phyloP scores from a whole-genome alignment of 1,140 invertebrate species.

The Drosophila bipectinata region DNA sequence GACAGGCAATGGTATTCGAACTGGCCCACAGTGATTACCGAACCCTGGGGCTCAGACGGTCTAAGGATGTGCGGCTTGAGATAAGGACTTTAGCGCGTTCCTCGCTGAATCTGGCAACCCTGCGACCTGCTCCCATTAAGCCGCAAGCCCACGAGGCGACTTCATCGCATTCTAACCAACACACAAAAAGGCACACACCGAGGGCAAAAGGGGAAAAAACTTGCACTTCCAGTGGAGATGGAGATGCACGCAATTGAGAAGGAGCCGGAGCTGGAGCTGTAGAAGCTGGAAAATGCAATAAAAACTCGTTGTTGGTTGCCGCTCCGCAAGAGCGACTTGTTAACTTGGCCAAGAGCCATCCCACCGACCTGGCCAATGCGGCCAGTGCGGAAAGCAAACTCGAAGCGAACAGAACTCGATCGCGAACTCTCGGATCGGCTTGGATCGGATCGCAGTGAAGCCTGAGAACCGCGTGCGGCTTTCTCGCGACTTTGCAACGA shows the following conservation, averaged over 20 bases:
- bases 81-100: slow-evolving; percentile 28
- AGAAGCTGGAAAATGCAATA: slow-evolving; percentile 36
- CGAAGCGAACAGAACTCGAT: slow-evolving; percentile 70
- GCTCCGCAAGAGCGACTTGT: slow-evolving; percentile 10
- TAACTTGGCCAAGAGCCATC: slow-evolving; percentile 36
- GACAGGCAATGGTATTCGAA: slow-evolving; percentile 37
- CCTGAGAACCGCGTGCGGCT: slow-evolving; percentile 10
- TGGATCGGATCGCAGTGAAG: slow-evolving; percentile 15
- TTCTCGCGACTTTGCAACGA: slow-evolving; percentile 35
- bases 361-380: slow-evolving; percentile 14
- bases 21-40: background rate
- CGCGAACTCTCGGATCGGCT: slow-evolving; percentile 22
- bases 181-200: slow-evolving; percentile 5
- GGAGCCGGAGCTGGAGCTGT: slow-evolving; percentile 15
- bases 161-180: slow-evolving; percentile 52
- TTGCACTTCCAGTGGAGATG: slow-evolving; percentile 66
- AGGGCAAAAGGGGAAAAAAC: slow-evolving; percentile 45
- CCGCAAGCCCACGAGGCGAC: slow-evolving; percentile 18
- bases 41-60: background rate
- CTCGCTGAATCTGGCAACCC: slow-evolving; percentile 41
- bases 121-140: slow-evolving; percentile 46
- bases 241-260: slow-evolving; percentile 50
- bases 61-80: slow-evolving; percentile 22
- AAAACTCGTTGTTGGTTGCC: slow-evolving; percentile 53
- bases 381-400: slow-evolving; percentile 78